phyloP scores from a whole-genome alignment of 1,140 invertebrate species.

The Sycophaga agraensis region DNA sequence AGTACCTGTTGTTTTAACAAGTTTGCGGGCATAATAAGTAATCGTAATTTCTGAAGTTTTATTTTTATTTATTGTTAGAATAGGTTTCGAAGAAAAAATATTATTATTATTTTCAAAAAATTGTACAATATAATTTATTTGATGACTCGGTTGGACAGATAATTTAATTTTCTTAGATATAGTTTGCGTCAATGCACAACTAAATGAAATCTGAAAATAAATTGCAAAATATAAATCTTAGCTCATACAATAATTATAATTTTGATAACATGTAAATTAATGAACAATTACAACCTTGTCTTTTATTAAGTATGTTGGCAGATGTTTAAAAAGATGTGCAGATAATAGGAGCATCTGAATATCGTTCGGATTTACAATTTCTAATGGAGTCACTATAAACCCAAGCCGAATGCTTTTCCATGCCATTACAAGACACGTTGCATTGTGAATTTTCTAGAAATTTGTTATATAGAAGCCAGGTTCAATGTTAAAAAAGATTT shows the following conservation, averaged over 20 bases:
- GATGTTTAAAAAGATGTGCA: conserved; percentile 45
- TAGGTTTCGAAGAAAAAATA: conserved; percentile 21
- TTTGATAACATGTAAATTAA: conserved; percentile 24
- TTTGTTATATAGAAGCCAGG: no score
- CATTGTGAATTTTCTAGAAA: conserved; percentile 48
- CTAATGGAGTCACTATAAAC: conserved; percentile 43
- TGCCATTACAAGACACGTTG: conserved; percentile 40
- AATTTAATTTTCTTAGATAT: conserved; percentile 28
- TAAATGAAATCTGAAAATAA: conserved; percentile 39
- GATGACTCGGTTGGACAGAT: conserved; percentile 32
- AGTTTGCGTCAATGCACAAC: conserved; percentile 23
- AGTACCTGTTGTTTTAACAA: conserved; percentile 30
- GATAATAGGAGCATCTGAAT: conserved; percentile 50
- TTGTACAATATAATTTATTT: conserved; percentile 33
- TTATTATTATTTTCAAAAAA: conserved; percentile 29
- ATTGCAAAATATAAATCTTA: conserved; percentile 18
- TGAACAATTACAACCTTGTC: no score
- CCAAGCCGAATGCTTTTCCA: conserved; percentile 52
- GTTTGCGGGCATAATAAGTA: conserved; percentile 36
- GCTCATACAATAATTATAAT: background rate
- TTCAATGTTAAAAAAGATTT: no score
- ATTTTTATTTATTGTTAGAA: conserved; percentile 13
- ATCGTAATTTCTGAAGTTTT: conserved; percentile 24
- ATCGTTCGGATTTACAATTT: conserved; percentile 43
- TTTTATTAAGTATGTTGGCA: conserved; percentile 43